Evolutionary conservation across 2,113 vertebrate species (phyloP).

Genomic region (Grammomys dolichurus): DNA sequence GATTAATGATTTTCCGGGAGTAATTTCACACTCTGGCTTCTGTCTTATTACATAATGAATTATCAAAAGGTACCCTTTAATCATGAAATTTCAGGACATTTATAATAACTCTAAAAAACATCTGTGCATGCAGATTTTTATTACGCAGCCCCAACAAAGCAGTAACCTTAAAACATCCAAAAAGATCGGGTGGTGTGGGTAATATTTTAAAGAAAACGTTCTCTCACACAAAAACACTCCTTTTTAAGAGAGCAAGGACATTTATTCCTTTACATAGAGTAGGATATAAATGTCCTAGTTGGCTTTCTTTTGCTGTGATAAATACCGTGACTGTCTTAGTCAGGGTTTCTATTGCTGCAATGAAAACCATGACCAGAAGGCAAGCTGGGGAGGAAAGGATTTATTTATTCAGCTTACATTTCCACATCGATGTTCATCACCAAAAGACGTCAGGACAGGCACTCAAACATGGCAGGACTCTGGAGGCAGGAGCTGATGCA

Average conservation of each 20-base stretch:
- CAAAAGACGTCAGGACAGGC: no score
- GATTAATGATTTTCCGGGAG: conserved; percentile 30
- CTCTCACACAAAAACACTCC: neutral
- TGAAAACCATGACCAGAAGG: no score
- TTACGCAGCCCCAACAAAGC: neutral
- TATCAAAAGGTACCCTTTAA: neutral
- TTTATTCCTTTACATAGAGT: conserved; percentile 8
- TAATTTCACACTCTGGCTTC: conserved; percentile 35
- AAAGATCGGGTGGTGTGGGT: neutral
- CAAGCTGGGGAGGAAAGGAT: no score
- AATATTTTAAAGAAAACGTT: conserved; percentile 32
- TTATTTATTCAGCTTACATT: no score
- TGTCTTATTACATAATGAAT: conserved; percentile 32
- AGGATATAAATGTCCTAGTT: neutral
- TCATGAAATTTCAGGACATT: neutral
- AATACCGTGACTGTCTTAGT: neutral
- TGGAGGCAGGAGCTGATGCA: no score
- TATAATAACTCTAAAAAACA: neutral
- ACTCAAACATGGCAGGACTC: no score
- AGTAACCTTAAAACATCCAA: neutral
- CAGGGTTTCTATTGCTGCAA: no score
- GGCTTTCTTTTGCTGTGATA: neutral
- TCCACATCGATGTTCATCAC: no score
- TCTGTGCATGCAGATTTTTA: conserved; percentile 4
- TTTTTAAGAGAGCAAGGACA: neutral